These are phyloP conservation scores for Gadus chalcogrammus DNA, from an alignment of 2,113 vertebrate species.

Conservation along the genomic window DNA sequence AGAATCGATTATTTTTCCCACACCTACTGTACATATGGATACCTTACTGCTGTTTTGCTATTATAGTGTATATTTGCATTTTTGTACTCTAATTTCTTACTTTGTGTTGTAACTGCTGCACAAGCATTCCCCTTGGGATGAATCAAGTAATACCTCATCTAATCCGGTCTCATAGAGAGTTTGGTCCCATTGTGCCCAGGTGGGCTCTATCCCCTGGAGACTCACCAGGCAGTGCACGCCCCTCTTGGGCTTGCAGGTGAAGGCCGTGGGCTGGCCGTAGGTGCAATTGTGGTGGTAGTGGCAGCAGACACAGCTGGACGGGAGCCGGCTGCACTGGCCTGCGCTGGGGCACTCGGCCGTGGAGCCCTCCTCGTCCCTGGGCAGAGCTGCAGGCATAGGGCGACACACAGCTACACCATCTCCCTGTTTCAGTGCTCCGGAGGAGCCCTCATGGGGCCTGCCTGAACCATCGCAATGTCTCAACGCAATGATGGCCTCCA, in stretches of 20 bases:
- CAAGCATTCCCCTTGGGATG: too few species aligned
- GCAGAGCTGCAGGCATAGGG: constrained; percentile 48
- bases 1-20: too few species aligned
- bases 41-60: too few species aligned
- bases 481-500: too few species aligned
- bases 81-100: too few species aligned
- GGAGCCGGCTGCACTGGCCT: constrained; percentile 80
- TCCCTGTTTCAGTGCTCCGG: too few species aligned
- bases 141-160: not conserved
- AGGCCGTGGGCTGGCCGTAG: constrained; percentile 80
- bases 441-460: too few species aligned
- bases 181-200: not conserved
- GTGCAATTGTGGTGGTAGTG: constrained; percentile 83
- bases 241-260: constrained; percentile 80
- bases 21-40: too few species aligned
- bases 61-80: too few species aligned
- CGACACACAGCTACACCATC: not conserved
- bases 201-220: constrained; percentile 27
- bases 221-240: constrained; percentile 88
- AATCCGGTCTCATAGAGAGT: not conserved
- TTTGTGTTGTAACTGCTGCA: too few species aligned
- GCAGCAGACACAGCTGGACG: constrained; percentile 84
- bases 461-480: too few species aligned
- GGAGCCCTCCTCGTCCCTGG: constrained; percentile 45
- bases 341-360: constrained; percentile 83